Evolutionary conservation across 2,113 vertebrate genomes (phyloP), one percentile per base, ranked within the genome.

Genomic region (Aleadryas rufinucha): DNA sequence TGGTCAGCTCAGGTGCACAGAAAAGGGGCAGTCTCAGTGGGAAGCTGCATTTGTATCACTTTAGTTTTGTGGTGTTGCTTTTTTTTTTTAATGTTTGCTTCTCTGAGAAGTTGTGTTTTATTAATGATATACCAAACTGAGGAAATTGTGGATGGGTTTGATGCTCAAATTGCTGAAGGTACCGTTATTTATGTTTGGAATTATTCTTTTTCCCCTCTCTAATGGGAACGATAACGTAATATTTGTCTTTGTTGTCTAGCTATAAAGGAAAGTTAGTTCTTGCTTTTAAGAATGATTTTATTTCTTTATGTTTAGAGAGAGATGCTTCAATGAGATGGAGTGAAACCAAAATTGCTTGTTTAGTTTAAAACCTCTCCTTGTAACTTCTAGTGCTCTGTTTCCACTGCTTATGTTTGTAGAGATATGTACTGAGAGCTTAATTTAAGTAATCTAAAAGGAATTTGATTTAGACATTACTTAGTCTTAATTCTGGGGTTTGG

Each of bases 41-140:
- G 2, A 7, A 16, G 2, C 0, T 11, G 0, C 0, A 0, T 2
- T 45, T 33, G 2, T 1, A 1, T 5, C 0, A 0, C 2, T 47
- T 45, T 1, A 12, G 13, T 42, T 54, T 23, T n/a, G 44, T 28
- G 20, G 18, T 33, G 2, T 1, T 50, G 8, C 6, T 6, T n/a
- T n/a, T n/a, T n/a, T n/a, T n/a, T n/a, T n/a, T n/a, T n/a, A n/a
- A n/a, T n/a, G n/a, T n/a, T 24, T 56, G 11, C 14, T 54, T 68
- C 9, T 50, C 2, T 21, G 3, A 47, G 1, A 35, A 66, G 39
- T 9, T 50, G 6, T 49, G 13, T 11, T 78, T 85, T n/a, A 8
- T 37, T 27, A 20, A 3, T 63, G 54, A 23, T 14, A 2, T 28
- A 10, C 26, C 0, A 12, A 24, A 30, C 0, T 24, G 12, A 16